phyloP scores from a whole-genome alignment of 2,797 vertebrate species.

The Malurus leucopterus region DNA sequence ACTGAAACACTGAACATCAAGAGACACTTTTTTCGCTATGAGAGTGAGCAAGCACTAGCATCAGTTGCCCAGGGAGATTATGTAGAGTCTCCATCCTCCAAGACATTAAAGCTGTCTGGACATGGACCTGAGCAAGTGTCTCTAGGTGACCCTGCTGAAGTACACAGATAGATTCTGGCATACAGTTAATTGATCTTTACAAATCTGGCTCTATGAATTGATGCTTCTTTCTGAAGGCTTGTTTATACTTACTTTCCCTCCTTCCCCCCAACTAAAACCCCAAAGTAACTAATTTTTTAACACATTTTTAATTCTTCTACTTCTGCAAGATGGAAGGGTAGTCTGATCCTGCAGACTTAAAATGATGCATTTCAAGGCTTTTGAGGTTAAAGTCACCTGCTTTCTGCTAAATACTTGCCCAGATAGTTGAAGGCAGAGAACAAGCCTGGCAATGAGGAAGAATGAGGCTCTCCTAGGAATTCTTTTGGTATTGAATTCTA shows the following conservation, averaged over 20 bases:
- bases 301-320: not conserved
- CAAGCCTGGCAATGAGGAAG: not conserved
- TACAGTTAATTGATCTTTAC: not conserved
- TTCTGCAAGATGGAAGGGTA: not conserved
- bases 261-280: rapidly evolving
- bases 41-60: not conserved
- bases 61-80: not conserved
- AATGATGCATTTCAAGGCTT: not conserved
- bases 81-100: not conserved
- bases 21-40: not conserved
- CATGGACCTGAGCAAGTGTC: not conserved
- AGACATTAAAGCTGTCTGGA: not conserved
- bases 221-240: not conserved
- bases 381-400: not conserved
- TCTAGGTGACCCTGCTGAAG: not conserved
- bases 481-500: not conserved
- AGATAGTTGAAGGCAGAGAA: not conserved
- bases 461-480: not conserved
- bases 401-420: not conserved
- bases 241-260: not conserved
- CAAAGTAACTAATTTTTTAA: not conserved
- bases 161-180: not conserved
- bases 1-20: not conserved
- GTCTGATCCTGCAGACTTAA: not conserved
- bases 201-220: not conserved